These are phyloP conservation scores for Heliconius erato DNA, from an alignment of 2,888 invertebrate species.

Conservation along the genomic window DNA sequence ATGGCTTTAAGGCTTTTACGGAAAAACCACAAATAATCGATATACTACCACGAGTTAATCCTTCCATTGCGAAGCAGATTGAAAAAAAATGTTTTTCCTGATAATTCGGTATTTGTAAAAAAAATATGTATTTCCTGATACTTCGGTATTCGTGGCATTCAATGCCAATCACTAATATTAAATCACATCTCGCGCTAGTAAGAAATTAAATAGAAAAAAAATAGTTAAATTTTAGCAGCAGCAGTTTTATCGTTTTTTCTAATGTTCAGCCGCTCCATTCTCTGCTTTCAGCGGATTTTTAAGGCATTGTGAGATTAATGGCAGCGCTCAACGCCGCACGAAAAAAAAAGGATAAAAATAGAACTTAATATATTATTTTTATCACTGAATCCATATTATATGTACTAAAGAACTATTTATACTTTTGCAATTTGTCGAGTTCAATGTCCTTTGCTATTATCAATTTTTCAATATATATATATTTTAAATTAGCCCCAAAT, in stretches of 20 bases:
- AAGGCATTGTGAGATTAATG: neutral
- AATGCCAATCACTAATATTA: neutral
- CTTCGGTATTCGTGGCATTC: neutral
- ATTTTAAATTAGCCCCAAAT: no score
- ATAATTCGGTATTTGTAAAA: neutral
- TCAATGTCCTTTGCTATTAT: no score
- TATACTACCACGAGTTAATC: constrained; percentile 39
- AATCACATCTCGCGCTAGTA: no score
- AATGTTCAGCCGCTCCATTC: neutral
- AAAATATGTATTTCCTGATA: neutral
- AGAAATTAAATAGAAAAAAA: neutral
- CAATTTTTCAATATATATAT: no score
- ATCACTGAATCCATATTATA: neutral
- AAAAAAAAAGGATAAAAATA: neutral
- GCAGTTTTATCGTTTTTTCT: no score
- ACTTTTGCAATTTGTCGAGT: no score
- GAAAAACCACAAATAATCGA: constrained; percentile 45
- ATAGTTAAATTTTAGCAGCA: no score
- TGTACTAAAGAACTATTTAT: no score
- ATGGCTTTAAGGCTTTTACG: constrained; percentile 37
- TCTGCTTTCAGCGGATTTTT: neutral
- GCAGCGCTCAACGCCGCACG: neutral
- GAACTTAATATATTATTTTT: neutral
- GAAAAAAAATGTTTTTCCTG: neutral
- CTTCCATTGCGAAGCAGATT: constrained; percentile 35